These are phyloP conservation scores for Matsumurasca onukii DNA, from an alignment of 1,140 invertebrate genomes.

Conservation along the genomic window DNA sequence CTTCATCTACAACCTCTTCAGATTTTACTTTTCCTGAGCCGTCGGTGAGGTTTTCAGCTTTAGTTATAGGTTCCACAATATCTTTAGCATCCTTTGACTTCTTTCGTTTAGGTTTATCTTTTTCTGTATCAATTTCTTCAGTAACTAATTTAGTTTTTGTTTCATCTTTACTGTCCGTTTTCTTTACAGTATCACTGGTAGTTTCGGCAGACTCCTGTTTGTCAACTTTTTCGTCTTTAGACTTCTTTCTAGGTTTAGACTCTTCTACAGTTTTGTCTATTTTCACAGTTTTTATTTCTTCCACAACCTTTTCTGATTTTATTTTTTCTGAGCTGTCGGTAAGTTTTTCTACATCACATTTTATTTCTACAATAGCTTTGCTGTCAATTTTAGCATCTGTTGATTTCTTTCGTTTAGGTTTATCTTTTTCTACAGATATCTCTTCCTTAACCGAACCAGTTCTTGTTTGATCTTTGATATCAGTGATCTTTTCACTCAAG, in stretches of 20 bases:
- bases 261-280: conserved; percentile 31
- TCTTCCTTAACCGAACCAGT: conserved; percentile 6
- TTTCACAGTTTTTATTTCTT: conserved; percentile 31
- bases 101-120: conserved; percentile 29
- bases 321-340: conserved; percentile 35
- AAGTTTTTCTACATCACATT: conserved; percentile 27
- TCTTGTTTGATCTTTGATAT: conserved; percentile 33
- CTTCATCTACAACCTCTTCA: conserved; percentile 31
- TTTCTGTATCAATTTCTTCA: conserved; percentile 29
- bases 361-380: conserved; percentile 21
- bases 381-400: conserved; percentile 26
- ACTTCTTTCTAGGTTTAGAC: background rate
- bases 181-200: conserved; percentile 25
- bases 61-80: conserved; percentile 23
- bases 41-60: conserved; percentile 34
- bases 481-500: conserved; percentile 20
- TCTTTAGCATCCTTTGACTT: conserved; percentile 30
- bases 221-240: conserved; percentile 8
- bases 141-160: conserved; percentile 26
- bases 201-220: background rate
- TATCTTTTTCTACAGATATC: conserved; percentile 33
- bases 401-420: conserved; percentile 24
- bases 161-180: conserved; percentile 29
- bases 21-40: conserved; percentile 32
- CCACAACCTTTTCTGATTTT: conserved; percentile 33